phyloP scores from a whole-genome alignment of 1,140 invertebrate genomes.

The Listronotus bonariensis region DNA sequence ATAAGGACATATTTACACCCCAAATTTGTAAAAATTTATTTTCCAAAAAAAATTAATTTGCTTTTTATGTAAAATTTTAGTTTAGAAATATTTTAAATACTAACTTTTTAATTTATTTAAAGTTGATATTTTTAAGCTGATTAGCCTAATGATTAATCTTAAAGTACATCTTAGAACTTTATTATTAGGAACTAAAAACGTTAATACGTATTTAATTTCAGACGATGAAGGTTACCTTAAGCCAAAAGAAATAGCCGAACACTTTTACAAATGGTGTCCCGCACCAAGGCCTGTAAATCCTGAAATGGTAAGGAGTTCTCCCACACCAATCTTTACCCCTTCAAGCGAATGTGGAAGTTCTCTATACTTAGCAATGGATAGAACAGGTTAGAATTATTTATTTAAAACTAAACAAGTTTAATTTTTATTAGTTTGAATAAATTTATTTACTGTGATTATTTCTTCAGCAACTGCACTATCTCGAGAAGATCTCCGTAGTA shows the following conservation, averaged over 20 bases:
- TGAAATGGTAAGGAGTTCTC: constrained; percentile 19
- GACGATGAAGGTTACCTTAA: constrained; percentile 61
- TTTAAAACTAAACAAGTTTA: too few relatives aligned
- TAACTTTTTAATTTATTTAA: too few relatives aligned
- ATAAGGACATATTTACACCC: too few relatives aligned
- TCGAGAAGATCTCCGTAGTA: constrained; percentile 12
- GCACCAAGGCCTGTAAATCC: constrained; percentile 40
- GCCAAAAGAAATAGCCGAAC: constrained; percentile 42
- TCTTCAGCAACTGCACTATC: constrained; percentile 11
- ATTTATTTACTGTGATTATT: background rate
- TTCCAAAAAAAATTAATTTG: too few relatives aligned
- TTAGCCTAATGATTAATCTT: too few relatives aligned
- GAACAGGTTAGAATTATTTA: constrained; percentile 23
- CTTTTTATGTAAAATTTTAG: too few relatives aligned
- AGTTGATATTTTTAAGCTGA: too few relatives aligned
- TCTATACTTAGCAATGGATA: constrained; percentile 46
- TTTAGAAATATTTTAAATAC: too few relatives aligned
- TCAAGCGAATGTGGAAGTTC: constrained; percentile 28
- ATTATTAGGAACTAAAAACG: too few relatives aligned
- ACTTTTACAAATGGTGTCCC: constrained; percentile 46
- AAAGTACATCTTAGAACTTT: too few relatives aligned
- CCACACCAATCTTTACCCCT: constrained; percentile 18
- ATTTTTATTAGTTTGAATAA: background rate
- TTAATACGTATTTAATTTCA: constrained; percentile 21
- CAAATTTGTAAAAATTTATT: too few relatives aligned